A percentile compares a stretch with the other conserved stretches of the same genome.
These are phyloP conservation scores for Galaxias olidus DNA, from an alignment of 2,797 vertebrate species.

Conservation along the genomic window DNA sequence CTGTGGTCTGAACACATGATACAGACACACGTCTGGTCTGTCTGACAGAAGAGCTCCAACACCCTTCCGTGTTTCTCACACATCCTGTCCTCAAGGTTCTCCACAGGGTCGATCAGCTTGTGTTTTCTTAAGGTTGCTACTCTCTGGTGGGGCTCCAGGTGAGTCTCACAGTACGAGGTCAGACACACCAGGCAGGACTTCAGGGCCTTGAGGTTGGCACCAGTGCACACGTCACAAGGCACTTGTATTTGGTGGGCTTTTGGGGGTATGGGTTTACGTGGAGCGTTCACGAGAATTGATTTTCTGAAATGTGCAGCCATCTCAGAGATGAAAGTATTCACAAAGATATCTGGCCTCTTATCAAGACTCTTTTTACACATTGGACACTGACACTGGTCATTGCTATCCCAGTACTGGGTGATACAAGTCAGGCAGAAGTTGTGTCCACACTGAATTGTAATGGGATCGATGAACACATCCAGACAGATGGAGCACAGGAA, in stretches of 20 bases:
- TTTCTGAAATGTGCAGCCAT: conserved; percentile 1
- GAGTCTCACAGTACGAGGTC: conserved; percentile 12
- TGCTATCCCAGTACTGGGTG: conserved; percentile 6
- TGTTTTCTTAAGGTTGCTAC: conserved; percentile 5
- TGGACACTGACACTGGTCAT: conserved; percentile 1
- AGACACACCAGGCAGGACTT: too few relatives aligned
- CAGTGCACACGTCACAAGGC: too few relatives aligned
- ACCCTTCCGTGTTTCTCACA: conserved; percentile 12
- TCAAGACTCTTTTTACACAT: conserved; percentile 9
- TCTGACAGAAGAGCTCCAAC: conserved; percentile 10
- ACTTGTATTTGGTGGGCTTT: too few relatives aligned
- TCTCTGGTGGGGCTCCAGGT: conserved; percentile 13
- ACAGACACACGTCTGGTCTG: conserved; percentile 11
- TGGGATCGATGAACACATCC: conserved; percentile 6
- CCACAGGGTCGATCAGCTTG: conserved; percentile 7
- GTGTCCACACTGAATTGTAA: conserved; percentile 25
- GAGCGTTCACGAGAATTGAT: background rate
- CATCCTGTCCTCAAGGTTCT: conserved; percentile 27
- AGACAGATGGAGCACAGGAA: conserved; percentile 6
- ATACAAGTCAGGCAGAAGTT: conserved; percentile 21
- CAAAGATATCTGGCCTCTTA: conserved; percentile 1
- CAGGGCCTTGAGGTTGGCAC: too few relatives aligned
- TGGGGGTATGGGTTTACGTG: background rate
- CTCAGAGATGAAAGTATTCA: conserved; percentile 11
- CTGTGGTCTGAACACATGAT: conserved; percentile 7